A percentile compares a stretch with the other conserved stretches of the same genome.
Evolutionary conservation across 2,888 invertebrate genomes (phyloP).

Genomic region (Sacculina carcini): DNA sequence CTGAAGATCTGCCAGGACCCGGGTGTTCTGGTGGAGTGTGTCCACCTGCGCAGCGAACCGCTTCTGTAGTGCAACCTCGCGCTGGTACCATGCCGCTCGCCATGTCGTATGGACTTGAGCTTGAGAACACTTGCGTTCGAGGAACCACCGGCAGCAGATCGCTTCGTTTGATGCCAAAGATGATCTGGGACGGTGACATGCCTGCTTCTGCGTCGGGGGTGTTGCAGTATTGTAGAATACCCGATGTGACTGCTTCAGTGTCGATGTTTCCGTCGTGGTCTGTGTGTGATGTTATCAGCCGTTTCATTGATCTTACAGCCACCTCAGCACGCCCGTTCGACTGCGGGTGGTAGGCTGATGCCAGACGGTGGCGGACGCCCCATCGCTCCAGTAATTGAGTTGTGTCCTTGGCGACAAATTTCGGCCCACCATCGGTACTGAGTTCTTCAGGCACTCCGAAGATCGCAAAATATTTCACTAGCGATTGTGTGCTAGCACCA

Average conservation of each 20-base stretch:
- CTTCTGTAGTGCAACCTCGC: background rate
- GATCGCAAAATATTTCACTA: slow-evolving; percentile 3
- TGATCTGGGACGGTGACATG: slow-evolving; percentile 4
- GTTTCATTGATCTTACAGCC: slow-evolving; percentile 3
- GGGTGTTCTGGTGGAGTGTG: background rate
- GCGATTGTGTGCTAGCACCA: background rate
- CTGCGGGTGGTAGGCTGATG: slow-evolving; percentile 4
- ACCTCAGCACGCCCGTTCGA: slow-evolving; percentile 6
- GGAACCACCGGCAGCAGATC: slow-evolving; percentile 4
- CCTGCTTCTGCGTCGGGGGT: background rate
- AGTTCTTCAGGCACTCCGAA: slow-evolving; percentile 6
- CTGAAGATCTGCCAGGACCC: background rate
- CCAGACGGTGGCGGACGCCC: background rate
- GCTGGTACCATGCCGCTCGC: background rate
- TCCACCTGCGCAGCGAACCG: slow-evolving; percentile 5
- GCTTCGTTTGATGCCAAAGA: slow-evolving; percentile 3
- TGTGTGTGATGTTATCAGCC: slow-evolving; percentile 4
- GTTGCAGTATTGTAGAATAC: slow-evolving; percentile 1
- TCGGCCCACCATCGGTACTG: slow-evolving; percentile 2
- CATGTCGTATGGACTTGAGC: background rate
- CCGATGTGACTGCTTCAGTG: background rate
- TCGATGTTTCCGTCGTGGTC: background rate
- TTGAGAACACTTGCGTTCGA: slow-evolving; percentile 1
- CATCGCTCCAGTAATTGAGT: background rate
- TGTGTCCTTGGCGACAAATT: slow-evolving; percentile 4